These are phyloP conservation scores for Pseudotriccus pelzelni DNA, from an alignment of 2,797 vertebrate genomes.

Conservation along the genomic window DNA sequence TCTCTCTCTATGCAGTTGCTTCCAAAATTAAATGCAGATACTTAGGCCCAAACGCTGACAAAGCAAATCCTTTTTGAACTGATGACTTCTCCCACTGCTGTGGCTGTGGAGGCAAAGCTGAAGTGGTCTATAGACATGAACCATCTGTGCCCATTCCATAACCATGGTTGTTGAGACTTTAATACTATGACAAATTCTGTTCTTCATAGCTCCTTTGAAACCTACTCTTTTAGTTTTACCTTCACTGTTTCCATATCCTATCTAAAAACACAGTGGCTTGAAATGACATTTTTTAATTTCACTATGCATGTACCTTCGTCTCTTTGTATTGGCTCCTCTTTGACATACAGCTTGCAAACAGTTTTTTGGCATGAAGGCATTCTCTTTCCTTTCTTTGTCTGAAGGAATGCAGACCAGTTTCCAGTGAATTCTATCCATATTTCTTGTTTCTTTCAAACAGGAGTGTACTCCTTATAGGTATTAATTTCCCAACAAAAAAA, in stretches of 20 bases:
- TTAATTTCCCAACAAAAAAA: background rate
- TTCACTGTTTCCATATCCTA: background rate
- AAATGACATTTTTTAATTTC: background rate
- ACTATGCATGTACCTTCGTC: background rate
- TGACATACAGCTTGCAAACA: background rate
- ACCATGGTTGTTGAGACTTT: background rate
- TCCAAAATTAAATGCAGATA: background rate
- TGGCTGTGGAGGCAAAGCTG: background rate
- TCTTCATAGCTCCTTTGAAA: background rate
- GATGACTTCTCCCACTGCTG: background rate
- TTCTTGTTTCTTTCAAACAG: background rate
- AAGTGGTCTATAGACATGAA: background rate
- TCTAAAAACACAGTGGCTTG: background rate
- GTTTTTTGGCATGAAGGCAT: accelerated
- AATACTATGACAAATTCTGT: background rate
- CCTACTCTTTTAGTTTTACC: background rate
- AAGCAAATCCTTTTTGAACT: background rate
- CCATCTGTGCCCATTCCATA: accelerated
- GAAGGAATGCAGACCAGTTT: background rate
- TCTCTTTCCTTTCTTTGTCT: background rate
- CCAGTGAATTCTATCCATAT: background rate
- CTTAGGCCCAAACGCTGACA: background rate
- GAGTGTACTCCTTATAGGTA: background rate
- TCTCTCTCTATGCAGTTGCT: background rate
- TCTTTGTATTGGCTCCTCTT: background rate